These are phyloP conservation scores for Forpus xanthops DNA, from an alignment of 2,797 vertebrate genomes.

Conservation along the genomic window DNA sequence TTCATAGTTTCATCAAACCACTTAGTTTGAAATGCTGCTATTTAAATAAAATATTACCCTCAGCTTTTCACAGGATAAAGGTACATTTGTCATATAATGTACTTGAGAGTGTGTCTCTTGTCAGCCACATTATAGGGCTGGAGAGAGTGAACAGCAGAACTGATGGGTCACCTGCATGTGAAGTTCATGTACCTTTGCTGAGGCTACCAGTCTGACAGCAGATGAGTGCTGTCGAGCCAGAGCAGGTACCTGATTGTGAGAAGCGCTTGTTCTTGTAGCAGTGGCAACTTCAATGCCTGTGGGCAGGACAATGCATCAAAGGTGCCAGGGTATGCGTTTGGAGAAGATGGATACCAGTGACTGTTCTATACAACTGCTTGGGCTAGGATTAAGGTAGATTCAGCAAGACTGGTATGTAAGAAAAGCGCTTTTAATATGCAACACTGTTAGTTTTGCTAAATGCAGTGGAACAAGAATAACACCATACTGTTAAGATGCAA, in stretches of 20 bases:
- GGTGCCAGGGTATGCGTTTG: background rate
- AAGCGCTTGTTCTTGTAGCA: background rate
- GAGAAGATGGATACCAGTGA: background rate
- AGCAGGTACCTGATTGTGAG: background rate
- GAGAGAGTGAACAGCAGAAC: background rate
- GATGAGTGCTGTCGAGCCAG: background rate
- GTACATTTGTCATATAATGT: background rate
- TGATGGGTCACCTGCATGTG: background rate
- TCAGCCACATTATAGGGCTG: background rate
- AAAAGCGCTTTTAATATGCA: conserved; percentile 26
- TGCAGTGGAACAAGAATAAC: background rate
- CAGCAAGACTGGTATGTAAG: background rate
- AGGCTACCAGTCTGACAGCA: background rate
- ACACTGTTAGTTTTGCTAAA: background rate
- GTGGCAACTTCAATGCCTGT: background rate
- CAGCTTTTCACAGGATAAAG: background rate
- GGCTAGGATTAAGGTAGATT: background rate
- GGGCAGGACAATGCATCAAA: background rate
- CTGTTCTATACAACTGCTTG: background rate
- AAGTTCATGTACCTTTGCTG: background rate
- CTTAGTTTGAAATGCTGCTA: background rate
- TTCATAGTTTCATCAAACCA: background rate
- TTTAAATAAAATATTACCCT: background rate
- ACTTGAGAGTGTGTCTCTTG: background rate
- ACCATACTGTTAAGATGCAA: background rate